A percentile compares a stretch with the other conserved stretches of the same genome.
These are phyloP conservation scores for Lamproptera curius DNA, from an alignment of 2,888 invertebrate species.

Conservation along the genomic window DNA sequence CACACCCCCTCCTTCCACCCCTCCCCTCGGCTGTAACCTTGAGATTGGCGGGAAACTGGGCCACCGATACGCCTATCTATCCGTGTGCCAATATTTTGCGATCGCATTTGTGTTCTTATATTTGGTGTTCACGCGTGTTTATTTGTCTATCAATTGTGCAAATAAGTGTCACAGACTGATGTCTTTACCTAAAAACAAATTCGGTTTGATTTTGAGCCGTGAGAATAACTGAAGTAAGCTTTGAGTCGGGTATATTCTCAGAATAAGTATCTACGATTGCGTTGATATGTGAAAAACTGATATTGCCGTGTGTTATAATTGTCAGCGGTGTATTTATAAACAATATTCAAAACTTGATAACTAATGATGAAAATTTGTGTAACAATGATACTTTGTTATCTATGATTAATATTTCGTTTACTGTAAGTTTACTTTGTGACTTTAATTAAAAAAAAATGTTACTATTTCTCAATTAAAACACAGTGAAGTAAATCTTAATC, in stretches of 20 bases:
- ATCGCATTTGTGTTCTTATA: slow-evolving; percentile 36
- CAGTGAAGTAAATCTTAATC: too few species aligned
- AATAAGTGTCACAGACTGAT: not conserved
- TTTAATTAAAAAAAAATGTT: too few species aligned
- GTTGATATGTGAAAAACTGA: not conserved
- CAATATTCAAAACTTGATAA: not conserved
- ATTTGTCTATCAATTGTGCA: slow-evolving; percentile 15
- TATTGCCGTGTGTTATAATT: not conserved
- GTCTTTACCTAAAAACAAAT: too few species aligned
- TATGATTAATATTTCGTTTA: too few species aligned
- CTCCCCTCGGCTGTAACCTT: slow-evolving; percentile 37
- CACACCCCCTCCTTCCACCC: slow-evolving; percentile 13
- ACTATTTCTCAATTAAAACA: too few species aligned
- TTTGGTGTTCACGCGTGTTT: slow-evolving; percentile 30
- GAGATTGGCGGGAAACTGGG: slow-evolving; percentile 49
- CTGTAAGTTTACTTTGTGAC: too few species aligned
- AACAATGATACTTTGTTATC: too few species aligned
- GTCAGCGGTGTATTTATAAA: not conserved
- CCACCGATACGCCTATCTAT: slow-evolving; percentile 40
- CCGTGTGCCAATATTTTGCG: slow-evolving; percentile 36
- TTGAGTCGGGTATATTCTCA: not conserved
- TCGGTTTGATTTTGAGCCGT: too few species aligned
- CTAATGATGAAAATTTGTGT: too few species aligned
- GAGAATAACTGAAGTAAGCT: not conserved
- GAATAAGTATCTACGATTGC: not conserved